Percentiles rank a stretch among this genome's conserved stretches.
These are phyloP conservation scores for Machimus rusticus DNA, from an alignment of 2,888 invertebrate species.

Conservation along the genomic window DNA sequence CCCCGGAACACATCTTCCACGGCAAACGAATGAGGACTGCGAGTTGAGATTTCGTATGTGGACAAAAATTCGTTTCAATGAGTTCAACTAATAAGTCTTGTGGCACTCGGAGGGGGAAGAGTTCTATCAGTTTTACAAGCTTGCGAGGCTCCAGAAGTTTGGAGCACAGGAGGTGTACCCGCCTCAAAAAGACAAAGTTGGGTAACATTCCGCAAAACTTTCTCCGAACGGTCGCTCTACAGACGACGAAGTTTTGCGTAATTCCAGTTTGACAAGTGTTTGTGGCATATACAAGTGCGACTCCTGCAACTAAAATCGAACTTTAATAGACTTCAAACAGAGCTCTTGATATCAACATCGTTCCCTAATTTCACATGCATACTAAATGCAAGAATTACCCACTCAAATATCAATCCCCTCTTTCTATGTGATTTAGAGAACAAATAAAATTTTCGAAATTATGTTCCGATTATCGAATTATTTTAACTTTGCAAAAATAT, in stretches of 20 bases:
- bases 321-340: conserved; percentile 22
- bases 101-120: conserved; percentile 32
- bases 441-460: background rate
- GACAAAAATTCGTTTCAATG: conserved; percentile 46
- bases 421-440: background rate
- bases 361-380: background rate
- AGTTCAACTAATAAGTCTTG: conserved; percentile 48
- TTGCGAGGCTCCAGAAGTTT: conserved; percentile 42
- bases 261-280: conserved; percentile 47
- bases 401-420: background rate
- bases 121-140: conserved; percentile 43
- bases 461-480: background rate
- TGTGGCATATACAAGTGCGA: conserved; percentile 9
- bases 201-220: conserved; percentile 43
- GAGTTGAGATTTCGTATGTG: conserved; percentile 24
- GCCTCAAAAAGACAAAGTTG: conserved; percentile 32
- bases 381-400: background rate
- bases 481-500: background rate
- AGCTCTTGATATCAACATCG: background rate
- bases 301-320: conserved; percentile 3
- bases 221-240: conserved; percentile 36
- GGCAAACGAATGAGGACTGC: background rate
- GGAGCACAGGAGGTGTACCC: background rate
- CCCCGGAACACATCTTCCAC: background rate
- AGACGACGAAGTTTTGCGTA: conserved; percentile 44